Evolutionary conservation across 2,113 vertebrate species (phyloP).

Genomic region (Columba livia): DNA sequence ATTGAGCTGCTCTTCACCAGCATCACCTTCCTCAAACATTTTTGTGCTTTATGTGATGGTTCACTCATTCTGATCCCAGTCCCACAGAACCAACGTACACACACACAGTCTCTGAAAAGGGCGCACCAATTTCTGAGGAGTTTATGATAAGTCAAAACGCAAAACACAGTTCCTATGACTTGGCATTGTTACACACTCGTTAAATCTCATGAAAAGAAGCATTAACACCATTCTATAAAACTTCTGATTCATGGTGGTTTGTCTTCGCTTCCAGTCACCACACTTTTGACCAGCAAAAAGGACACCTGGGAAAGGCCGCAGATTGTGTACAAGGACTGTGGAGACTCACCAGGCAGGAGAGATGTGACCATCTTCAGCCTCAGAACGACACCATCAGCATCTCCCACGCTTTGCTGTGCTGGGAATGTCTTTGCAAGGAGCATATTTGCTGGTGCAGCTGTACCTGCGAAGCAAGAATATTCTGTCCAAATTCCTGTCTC

Average conservation of each 20-base stretch:
- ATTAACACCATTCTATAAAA: background rate
- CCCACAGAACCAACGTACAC: background rate
- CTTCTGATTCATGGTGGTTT: background rate
- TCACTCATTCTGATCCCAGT: background rate
- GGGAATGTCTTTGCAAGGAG: background rate
- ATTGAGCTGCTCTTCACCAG: background rate
- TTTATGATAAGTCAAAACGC: background rate
- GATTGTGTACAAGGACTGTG: background rate
- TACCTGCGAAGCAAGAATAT: slow-evolving; percentile 11
- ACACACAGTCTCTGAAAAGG: background rate
- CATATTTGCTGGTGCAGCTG: background rate
- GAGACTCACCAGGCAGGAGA: background rate
- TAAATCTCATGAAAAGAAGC: background rate
- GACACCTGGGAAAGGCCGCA: background rate
- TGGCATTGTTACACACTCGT: background rate
- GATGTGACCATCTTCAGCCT: background rate
- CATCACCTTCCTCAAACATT: background rate
- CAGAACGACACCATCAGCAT: accelerated
- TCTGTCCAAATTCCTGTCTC: background rate
- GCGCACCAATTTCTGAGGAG: background rate
- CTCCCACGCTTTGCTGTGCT: background rate
- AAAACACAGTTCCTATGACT: background rate
- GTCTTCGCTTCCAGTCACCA: background rate
- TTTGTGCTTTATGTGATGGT: background rate
- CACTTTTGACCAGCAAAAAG: background rate